Evolutionary conservation across 1,140 invertebrate genomes (phyloP).

Genomic region (Antheraea pernyi): DNA sequence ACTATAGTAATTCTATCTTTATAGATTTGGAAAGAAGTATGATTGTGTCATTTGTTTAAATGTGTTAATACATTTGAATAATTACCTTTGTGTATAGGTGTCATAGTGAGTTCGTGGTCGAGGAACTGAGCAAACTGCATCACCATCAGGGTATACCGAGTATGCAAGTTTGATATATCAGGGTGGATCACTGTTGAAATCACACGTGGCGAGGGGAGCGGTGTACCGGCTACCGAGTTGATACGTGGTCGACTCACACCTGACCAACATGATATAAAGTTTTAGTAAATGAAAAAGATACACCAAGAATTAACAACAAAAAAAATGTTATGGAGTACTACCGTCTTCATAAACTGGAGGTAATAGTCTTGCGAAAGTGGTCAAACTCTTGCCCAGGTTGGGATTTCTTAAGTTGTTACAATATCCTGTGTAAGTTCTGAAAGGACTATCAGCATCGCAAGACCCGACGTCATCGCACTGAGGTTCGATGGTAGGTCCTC

Average conservation of each 20-base stretch:
- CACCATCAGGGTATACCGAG: constrained; percentile 93
- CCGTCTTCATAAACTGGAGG: constrained; percentile 95
- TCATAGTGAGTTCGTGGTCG: constrained; percentile 95
- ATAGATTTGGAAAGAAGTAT: not conserved
- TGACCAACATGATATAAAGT: constrained; percentile 29
- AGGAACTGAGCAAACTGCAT: constrained; percentile 97
- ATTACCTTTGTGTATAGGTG: constrained; percentile 91
- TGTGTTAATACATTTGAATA: not conserved
- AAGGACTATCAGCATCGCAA: constrained; percentile 91
- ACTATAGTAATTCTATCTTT: not conserved
- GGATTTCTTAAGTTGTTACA: constrained; percentile 96
- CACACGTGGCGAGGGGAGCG: constrained; percentile 89
- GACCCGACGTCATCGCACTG: constrained; percentile 83
- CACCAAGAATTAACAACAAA: not conserved
- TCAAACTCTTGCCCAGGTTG: constrained; percentile 90
- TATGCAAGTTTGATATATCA: constrained; percentile 92
- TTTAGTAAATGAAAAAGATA: not conserved
- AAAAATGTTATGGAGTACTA: constrained; percentile 27
- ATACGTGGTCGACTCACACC: constrained; percentile 87
- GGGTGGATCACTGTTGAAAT: constrained; percentile 93
- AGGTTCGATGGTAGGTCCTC: constrained; percentile 76
- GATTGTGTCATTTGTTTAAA: too few species aligned
- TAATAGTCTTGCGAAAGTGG: constrained; percentile 91
- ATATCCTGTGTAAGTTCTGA: constrained; percentile 90
- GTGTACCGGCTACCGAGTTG: constrained; percentile 85